Evolutionary conservation across 35 echinoderm and acorn worm species (phyloP).

Genomic region (Antedon bifida): DNA sequence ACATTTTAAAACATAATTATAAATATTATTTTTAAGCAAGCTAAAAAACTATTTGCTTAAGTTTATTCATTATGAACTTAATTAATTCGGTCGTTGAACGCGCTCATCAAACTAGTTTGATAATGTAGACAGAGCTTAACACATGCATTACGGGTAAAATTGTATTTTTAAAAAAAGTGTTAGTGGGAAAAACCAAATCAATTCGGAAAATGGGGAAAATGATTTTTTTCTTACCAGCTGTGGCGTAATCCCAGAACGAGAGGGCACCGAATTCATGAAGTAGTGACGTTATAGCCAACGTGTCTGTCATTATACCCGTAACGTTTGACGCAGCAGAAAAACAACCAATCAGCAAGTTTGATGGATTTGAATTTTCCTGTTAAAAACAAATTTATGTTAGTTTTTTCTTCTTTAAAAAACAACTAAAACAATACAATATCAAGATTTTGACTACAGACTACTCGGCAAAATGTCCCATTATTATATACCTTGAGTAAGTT

Average conservation of each 20-base stretch:
- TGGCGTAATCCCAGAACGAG: slow-evolving; percentile 98
- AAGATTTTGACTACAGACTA: no score
- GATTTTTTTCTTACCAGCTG: slow-evolving; percentile 39
- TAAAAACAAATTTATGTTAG: background rate
- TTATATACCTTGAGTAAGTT: slow-evolving; percentile 36
- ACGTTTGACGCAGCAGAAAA: slow-evolving; percentile 97
- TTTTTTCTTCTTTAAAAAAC: no score
- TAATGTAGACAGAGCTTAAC: no score
- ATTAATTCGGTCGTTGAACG: no score
- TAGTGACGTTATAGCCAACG: slow-evolving; percentile 34
- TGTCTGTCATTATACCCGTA: slow-evolving; percentile 84
- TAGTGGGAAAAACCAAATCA: background rate
- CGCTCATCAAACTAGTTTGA: no score
- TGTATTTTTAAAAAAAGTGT: no score
- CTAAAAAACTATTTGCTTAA: no score
- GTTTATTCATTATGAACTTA: no score
- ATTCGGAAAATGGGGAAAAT: background rate
- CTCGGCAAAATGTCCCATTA: background rate
- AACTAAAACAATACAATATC: no score
- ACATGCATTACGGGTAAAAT: no score
- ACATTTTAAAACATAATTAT: no score
- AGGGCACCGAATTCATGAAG: slow-evolving; percentile 72
- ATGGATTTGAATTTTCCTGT: background rate
- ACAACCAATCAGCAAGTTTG: slow-evolving; percentile 30
- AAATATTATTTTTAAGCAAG: slow-evolving; percentile 8